A percentile compares a stretch with the other conserved stretches of the same genome.
These are phyloP conservation scores for Streptopelia turtur DNA, from an alignment of 2,797 vertebrate species.

Conservation along the genomic window DNA sequence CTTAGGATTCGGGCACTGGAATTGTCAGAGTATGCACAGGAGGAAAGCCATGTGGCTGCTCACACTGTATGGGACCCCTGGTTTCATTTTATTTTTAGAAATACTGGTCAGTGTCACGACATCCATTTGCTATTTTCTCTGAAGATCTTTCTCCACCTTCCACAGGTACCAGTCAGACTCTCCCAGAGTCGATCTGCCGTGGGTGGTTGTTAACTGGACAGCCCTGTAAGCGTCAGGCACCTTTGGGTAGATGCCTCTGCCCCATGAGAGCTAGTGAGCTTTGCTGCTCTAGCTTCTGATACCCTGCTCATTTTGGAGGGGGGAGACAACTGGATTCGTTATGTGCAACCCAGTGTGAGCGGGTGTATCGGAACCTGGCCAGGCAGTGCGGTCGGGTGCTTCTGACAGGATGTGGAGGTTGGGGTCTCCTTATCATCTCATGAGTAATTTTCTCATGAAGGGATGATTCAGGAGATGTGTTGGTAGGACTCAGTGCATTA, in stretches of 20 bases:
- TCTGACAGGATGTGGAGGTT: neutral
- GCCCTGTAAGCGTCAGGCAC: neutral
- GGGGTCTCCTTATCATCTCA: neutral
- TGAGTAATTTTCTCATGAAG: neutral
- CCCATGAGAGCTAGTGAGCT: neutral
- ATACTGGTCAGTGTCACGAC: conserved; percentile 21
- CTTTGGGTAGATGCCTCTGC: neutral
- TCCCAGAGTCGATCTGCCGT: neutral
- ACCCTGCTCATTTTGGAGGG: conserved; percentile 44
- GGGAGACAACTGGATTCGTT: conserved; percentile 18
- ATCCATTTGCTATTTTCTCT: conserved; percentile 12
- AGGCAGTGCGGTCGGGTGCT: accelerated
- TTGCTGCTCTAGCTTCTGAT: conserved; percentile 46
- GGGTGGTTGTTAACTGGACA: conserved; percentile 28
- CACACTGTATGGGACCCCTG: neutral
- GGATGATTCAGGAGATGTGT: conserved; percentile 7
- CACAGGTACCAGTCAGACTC: neutral
- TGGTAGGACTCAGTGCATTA: neutral
- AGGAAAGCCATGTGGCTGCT: conserved; percentile 34
- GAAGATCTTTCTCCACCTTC: conserved; percentile 22
- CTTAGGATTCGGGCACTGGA: conserved; percentile 63
- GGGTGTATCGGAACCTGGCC: neutral
- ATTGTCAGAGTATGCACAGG: conserved; percentile 32
- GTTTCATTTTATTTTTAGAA: conserved; percentile 53
- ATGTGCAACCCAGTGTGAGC: neutral